Conservation (phyloP, 1,140 invertebrate species). For the Macrobrachium rosenbergii region DNA sequence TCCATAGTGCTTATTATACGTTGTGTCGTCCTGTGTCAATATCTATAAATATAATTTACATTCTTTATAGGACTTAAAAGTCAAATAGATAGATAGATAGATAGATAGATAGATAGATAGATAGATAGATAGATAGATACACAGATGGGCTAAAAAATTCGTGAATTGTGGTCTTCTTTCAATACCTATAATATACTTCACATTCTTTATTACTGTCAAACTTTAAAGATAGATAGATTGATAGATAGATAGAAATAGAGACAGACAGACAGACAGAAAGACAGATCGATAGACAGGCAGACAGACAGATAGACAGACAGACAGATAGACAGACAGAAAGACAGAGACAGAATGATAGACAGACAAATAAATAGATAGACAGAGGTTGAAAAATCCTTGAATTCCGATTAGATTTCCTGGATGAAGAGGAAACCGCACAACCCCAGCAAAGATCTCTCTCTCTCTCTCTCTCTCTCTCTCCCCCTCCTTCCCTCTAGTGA, state of each 20-base stretch:
- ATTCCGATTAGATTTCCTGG: neutral
- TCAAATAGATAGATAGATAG: neutral
- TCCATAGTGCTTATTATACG: no score
- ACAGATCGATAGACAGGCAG: neutral
- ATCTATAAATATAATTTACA: no score
- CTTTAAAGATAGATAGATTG: neutral
- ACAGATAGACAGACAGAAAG: neutral
- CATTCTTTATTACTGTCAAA: no score
- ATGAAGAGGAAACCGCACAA: neutral
- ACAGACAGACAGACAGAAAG: neutral
- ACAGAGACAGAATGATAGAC: neutral
- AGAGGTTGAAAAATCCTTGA: neutral
- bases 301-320: neutral
- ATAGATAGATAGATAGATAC: neutral
- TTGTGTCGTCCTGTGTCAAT: no score
- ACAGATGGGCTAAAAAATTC: no score
- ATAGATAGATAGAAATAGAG: no score
- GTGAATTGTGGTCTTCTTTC: neutral
- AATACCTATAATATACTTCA: no score
- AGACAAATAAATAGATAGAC: neutral
- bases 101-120: slow-evolving; percentile 10
- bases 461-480: slow-evolving; percentile 2
- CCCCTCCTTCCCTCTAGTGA: neutral
- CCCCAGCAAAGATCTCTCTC: neutral
- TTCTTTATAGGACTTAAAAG: neutral